phyloP scores from a whole-genome alignment of 92 coral and sea anemone genomes.

The Hydrozoanthus gracilis region DNA sequence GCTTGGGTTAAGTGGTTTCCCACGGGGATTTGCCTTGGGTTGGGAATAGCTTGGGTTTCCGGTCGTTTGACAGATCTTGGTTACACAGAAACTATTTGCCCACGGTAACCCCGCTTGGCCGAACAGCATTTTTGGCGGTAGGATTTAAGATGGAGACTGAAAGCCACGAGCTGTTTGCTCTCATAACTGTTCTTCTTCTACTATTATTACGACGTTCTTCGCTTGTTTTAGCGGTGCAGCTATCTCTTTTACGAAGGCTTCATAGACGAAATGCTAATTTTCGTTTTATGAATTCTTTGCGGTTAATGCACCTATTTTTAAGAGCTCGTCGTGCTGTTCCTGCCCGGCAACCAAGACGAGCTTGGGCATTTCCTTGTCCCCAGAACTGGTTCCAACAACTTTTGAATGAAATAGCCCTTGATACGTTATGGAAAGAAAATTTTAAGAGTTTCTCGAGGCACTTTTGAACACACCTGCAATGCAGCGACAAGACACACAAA shows the following conservation, averaged over 20 bases:
- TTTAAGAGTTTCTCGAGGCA: constrained; percentile 51
- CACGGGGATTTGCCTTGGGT: constrained; percentile 30
- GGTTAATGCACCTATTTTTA: constrained; percentile 40
- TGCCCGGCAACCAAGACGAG: constrained; percentile 57
- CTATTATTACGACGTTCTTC: not conserved
- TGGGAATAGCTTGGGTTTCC: constrained; percentile 16
- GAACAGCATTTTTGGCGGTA: not conserved
- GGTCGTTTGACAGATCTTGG: not conserved
- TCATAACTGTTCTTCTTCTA: not conserved
- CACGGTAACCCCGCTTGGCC: constrained; percentile 9
- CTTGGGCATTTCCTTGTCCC: constrained; percentile 55
- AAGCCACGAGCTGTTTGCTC: not conserved
- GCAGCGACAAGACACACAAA: too few relatives aligned
- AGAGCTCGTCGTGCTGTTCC: constrained; percentile 39
- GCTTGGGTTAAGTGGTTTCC: constrained; percentile 31
- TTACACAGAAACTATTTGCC: constrained; percentile 3
- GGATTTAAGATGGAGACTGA: not conserved
- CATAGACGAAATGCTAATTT: not conserved
- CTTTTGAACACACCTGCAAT: constrained; percentile 58
- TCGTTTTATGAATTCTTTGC: not conserved
- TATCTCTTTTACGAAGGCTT: constrained; percentile 1
- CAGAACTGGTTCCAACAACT: constrained; percentile 69
- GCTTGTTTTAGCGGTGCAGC: not conserved
- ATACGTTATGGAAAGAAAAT: constrained; percentile 68
- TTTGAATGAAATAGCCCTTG: constrained; percentile 51